phyloP scores from a whole-genome alignment of 1,140 invertebrate species.

The Pinna nobilis region DNA sequence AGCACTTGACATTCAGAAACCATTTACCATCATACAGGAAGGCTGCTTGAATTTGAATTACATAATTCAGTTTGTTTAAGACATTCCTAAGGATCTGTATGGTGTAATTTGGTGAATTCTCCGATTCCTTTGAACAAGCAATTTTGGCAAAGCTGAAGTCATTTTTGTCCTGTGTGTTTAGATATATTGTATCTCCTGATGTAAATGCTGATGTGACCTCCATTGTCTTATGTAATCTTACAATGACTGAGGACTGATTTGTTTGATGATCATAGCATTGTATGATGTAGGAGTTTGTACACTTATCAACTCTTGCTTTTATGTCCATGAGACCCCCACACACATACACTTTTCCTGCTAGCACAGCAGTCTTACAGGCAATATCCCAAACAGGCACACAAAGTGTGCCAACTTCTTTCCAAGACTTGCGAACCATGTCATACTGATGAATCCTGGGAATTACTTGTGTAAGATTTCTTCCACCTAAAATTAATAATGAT shows the following conservation, averaged over 20 bases:
- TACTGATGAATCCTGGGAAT: not conserved
- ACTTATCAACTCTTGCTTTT: not conserved
- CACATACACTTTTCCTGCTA: not conserved
- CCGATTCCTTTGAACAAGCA: not conserved
- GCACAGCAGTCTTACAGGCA: not conserved
- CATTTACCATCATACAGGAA: slow-evolving; percentile 1
- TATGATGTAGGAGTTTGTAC: not conserved
- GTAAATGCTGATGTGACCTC: not conserved
- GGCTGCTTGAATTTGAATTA: not conserved
- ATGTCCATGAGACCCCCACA: not conserved
- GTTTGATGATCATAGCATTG: not conserved
- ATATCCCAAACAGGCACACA: not conserved
- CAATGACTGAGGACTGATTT: not conserved
- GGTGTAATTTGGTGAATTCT: not conserved
- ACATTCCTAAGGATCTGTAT: not conserved
- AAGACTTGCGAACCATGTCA: not conserved
- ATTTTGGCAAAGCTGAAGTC: not conserved
- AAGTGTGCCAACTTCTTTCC: not conserved
- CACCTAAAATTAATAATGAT: not conserved
- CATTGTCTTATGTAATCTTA: not conserved
- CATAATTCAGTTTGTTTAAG: not conserved
- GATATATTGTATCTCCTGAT: not conserved
- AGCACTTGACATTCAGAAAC: not conserved
- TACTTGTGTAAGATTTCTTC: not conserved
- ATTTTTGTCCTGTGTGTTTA: not conserved